Conservation (phyloP, 1,140 invertebrate genomes). For the Philopotamus ludificatus region DNA sequence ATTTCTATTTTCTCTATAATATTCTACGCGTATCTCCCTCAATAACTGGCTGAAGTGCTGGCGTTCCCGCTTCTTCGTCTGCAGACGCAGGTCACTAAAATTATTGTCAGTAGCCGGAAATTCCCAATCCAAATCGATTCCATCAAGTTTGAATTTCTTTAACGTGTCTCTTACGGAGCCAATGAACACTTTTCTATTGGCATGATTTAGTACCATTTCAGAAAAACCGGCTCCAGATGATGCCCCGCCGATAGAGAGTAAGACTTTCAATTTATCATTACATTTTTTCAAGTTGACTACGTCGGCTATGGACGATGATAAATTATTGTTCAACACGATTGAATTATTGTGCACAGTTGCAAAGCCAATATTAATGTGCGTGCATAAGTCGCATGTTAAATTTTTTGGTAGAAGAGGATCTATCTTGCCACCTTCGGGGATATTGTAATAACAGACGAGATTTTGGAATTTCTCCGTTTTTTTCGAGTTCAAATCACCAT, state of each 20-base stretch:
- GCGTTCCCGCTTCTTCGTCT: conserved; percentile 42
- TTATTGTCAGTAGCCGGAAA: conserved; percentile 64
- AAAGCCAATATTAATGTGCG: conserved; percentile 79
- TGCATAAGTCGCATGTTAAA: conserved; percentile 71
- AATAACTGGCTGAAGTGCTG: conserved; percentile 73
- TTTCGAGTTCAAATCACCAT: too few relatives aligned
- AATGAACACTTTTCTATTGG: conserved; percentile 70
- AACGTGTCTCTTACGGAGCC: conserved; percentile 63
- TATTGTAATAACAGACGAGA: conserved; percentile 68
- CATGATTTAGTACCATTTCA: conserved; percentile 68
- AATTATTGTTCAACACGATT: conserved; percentile 52
- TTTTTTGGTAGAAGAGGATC: conserved; percentile 56
- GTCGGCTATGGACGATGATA: conserved; percentile 54
- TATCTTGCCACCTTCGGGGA: conserved; percentile 46
- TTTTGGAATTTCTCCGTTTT: too few relatives aligned
- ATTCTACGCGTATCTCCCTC: conserved; percentile 66
- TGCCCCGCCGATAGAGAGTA: conserved; percentile 75
- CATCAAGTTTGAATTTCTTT: conserved; percentile 69
- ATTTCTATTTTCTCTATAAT: conserved; percentile 57
- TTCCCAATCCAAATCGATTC: conserved; percentile 86
- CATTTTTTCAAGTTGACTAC: conserved; percentile 61
- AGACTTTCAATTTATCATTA: conserved; percentile 71
- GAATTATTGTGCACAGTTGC: conserved; percentile 64
- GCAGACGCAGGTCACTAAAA: not conserved
- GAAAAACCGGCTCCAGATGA: conserved; percentile 64